A percentile compares a stretch with the other conserved stretches of the same genome.
These are phyloP conservation scores for Eilema caniola DNA, from an alignment of 2,888 invertebrate genomes.

Conservation along the genomic window DNA sequence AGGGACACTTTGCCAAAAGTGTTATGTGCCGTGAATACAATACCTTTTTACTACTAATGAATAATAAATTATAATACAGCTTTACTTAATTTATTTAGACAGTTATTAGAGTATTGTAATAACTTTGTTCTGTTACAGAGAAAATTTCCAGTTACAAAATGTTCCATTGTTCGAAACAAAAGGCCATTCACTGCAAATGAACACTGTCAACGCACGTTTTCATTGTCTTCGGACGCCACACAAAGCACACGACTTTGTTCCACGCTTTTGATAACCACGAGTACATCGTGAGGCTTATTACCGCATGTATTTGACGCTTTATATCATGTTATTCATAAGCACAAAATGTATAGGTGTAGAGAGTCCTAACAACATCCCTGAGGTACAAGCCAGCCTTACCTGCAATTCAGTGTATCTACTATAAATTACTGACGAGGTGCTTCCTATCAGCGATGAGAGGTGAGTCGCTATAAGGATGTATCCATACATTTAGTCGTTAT, in stretches of 20 bases:
- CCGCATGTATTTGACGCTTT: slow-evolving; percentile 29
- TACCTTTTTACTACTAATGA: background rate
- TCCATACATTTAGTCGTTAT: too few relatives aligned
- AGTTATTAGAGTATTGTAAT: slow-evolving; percentile 18
- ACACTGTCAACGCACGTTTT: slow-evolving; percentile 31
- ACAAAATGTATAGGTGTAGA: too few relatives aligned
- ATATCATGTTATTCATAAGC: slow-evolving; percentile 2
- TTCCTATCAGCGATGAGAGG: too few relatives aligned
- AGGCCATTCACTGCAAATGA: slow-evolving; percentile 52
- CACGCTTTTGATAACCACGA: slow-evolving; percentile 41
- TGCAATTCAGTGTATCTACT: too few relatives aligned
- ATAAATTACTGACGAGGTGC: too few relatives aligned
- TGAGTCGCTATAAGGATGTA: too few relatives aligned
- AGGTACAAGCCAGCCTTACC: too few relatives aligned
- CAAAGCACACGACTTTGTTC: slow-evolving; percentile 41
- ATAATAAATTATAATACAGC: background rate
- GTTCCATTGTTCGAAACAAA: slow-evolving; percentile 66
- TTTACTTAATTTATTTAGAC: background rate
- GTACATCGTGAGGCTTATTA: slow-evolving; percentile 29
- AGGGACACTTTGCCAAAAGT: background rate
- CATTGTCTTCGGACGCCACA: slow-evolving; percentile 34
- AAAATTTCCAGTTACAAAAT: slow-evolving; percentile 48
- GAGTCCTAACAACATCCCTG: too few relatives aligned
- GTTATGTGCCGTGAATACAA: background rate
- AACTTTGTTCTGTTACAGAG: slow-evolving; percentile 40